phyloP scores from a whole-genome alignment of 2,797 vertebrate genomes.

The Glossophaga mutica region DNA sequence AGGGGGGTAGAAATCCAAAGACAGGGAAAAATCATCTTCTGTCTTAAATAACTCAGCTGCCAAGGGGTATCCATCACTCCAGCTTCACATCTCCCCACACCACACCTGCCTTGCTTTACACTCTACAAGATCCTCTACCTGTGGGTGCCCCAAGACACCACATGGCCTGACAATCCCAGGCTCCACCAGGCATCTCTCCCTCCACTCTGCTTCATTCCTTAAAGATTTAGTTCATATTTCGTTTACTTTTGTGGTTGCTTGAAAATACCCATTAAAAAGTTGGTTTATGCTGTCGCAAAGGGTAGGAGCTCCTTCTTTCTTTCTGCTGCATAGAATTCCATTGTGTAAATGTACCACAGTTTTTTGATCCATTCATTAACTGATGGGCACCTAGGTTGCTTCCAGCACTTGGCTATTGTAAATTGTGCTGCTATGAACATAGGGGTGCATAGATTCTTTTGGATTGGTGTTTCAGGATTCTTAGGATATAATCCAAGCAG shows the following conservation, averaged over 20 bases:
- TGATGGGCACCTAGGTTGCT: too few relatives aligned
- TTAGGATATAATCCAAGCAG: too few relatives aligned
- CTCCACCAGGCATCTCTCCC: background rate
- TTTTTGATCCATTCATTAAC: too few relatives aligned
- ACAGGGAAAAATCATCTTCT: background rate
- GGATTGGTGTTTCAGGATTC: too few relatives aligned
- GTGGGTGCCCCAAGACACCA: too few relatives aligned
- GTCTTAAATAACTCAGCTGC: background rate
- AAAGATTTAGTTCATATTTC: background rate
- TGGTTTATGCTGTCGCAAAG: too few relatives aligned
- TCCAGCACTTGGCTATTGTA: too few relatives aligned
- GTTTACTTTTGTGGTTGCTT: background rate
- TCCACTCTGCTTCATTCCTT: background rate
- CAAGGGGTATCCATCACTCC: background rate
- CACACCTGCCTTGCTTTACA: background rate
- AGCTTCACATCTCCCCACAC: fast-evolving
- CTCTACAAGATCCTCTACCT: background rate
- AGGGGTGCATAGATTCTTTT: too few relatives aligned
- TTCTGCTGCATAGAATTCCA: too few relatives aligned
- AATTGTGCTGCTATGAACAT: too few relatives aligned
- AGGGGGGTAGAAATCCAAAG: background rate
- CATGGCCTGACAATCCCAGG: background rate
- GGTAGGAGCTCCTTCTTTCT: too few relatives aligned
- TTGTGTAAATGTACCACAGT: too few relatives aligned
- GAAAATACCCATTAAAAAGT: background rate